Base-by-base conservation (phyloP, 1,140 invertebrate species). In the Eumaeus atala region DNA sequence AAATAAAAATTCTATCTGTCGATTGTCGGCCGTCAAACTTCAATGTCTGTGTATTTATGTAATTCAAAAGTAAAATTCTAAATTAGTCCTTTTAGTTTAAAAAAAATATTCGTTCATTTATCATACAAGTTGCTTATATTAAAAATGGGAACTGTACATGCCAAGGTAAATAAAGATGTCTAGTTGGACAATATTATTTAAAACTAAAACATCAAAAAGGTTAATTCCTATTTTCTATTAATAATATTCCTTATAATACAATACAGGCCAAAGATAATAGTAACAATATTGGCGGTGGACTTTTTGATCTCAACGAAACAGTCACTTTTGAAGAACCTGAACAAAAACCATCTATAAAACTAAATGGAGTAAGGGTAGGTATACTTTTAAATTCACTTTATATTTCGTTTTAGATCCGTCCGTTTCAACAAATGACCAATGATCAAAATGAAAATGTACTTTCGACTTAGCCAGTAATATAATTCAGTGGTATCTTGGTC, bases 321-420 rank as follows among this genome's bases (percentile, higher is more conserved):
- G 50, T 68, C 2, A 68, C 73, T 18, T 18, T 77, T 18, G 77
- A 77, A 14, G 75, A 79, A 8, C 62, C 68, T 1, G 52, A 72
- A 3, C 52, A 74, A 12, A 80, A 80, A 54, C 72, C 80, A 6
- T 64, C 65, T 17, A 73, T 84, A 38, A 75, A 78, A 56, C 65
- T 85, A 0, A 76, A 77, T 56, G 80, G 78, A 33, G 80, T 85
- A 3, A 56, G 73, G 63, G 79, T 83, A 51, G 57, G 66, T 68
- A 54, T 50, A 50, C 55, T 17, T 42, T 38, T 36, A 59, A 10
- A 34, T 50, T 38, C 11, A 38, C n/a, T n/a, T n/a, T n/a, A n/a
- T n/a, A n/a, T n/a, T n/a, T n/a, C n/a, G n/a, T n/a, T n/a, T n/a
- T n/a, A n/a, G n/a, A n/a, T n/a, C n/a, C n/a, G n/a, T 28, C 21